Percentiles rank a stretch among this genome's conserved stretches.
Conservation (phyloP, 2,888 invertebrate genomes). For the Cephus pygmeus region DNA sequence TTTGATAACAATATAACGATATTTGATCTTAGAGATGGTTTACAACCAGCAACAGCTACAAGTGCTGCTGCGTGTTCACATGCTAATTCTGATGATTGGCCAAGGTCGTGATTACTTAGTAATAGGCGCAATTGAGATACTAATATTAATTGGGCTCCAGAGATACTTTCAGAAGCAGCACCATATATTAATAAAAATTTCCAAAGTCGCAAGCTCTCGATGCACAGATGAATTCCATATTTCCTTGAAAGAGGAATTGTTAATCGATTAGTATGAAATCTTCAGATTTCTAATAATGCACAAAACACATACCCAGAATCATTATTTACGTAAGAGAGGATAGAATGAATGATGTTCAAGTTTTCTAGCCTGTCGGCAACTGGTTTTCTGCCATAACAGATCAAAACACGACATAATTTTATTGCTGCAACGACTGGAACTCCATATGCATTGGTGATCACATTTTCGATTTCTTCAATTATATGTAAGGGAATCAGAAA, state of each 20-base stretch:
- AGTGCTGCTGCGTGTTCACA: constrained; percentile 59
- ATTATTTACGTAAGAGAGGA: constrained; percentile 70
- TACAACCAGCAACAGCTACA: constrained; percentile 44
- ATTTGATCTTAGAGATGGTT: constrained; percentile 37
- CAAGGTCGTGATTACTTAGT: constrained; percentile 52
- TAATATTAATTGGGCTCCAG: constrained; percentile 47
- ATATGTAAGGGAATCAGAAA: background rate
- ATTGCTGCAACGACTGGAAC: constrained; percentile 78
- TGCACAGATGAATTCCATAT: constrained; percentile 43
- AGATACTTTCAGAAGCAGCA: constrained; percentile 50
- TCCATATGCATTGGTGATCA: constrained; percentile 70
- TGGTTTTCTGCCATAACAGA: constrained; percentile 61
- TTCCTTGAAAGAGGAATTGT: constrained; percentile 32
- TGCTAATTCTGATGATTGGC: constrained; percentile 47
- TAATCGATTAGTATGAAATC: background rate
- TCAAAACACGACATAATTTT: constrained; percentile 79
- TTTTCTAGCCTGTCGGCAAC: constrained; percentile 45
- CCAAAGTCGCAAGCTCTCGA: constrained; percentile 60
- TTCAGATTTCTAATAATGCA: background rate
- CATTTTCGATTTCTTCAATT: constrained; percentile 53
- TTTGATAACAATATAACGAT: constrained; percentile 50
- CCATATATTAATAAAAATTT: constrained; percentile 46
- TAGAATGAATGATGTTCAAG: constrained; percentile 68
- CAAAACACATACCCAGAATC: constrained; percentile 53
- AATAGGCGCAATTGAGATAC: constrained; percentile 51